Conservation (phyloP, 2,113 vertebrate genomes). For the Misgurnus anguillicaudatus region DNA sequence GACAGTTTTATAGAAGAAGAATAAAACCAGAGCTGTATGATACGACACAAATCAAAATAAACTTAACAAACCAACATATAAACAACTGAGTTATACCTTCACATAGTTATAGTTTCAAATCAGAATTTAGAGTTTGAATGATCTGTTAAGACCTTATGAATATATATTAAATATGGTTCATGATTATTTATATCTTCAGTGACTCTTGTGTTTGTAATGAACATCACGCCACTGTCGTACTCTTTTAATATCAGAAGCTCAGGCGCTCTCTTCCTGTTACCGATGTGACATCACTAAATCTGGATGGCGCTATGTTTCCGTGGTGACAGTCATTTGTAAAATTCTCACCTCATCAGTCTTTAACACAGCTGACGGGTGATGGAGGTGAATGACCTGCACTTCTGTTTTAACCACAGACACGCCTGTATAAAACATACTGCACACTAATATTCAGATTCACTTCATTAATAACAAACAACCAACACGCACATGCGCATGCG, state of each 20-base stretch:
- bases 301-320: not conserved
- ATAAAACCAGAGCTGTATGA: not conserved
- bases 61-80: too few relatives aligned
- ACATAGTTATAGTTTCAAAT: too few relatives aligned
- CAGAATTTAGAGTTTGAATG: too few relatives aligned
- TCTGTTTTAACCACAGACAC: not conserved
- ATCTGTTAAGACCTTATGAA: too few relatives aligned
- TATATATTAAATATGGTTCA: too few relatives aligned
- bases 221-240: not conserved
- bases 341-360: not conserved
- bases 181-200: too few relatives aligned
- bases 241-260: not conserved
- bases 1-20: not conserved
- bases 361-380: not conserved
- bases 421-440: too few relatives aligned
- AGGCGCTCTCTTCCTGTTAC: not conserved
- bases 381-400: not conserved
- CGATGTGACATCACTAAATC: not conserved
- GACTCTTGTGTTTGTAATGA: not conserved
- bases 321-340: not conserved
- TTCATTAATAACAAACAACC: too few relatives aligned
- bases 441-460: too few relatives aligned
- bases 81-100: too few relatives aligned
- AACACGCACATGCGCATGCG: too few relatives aligned
- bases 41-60: too few relatives aligned